Conservation (phyloP, 2,888 invertebrate species). For the Mesoligia furuncula region DNA sequence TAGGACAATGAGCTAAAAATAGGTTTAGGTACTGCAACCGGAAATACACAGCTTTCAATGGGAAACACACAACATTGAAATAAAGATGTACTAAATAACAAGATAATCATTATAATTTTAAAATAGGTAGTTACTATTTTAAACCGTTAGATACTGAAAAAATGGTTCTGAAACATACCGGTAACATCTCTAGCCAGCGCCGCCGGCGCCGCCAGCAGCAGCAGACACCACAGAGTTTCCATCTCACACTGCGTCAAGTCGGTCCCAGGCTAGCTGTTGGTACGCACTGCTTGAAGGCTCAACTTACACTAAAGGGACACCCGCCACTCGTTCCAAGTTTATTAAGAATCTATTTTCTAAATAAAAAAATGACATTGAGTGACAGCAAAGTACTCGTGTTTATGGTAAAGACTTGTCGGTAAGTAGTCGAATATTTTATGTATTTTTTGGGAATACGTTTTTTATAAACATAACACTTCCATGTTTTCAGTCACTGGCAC, state of each 20-base stretch:
- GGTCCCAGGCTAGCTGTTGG: not conserved
- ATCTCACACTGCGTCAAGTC: constrained; percentile 23
- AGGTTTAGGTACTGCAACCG: not conserved
- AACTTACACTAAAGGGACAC: constrained; percentile 9
- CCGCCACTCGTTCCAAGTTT: not conserved
- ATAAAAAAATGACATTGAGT: not conserved
- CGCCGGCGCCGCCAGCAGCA: constrained; percentile 30
- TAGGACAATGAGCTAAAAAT: not conserved
- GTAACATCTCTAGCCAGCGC: constrained; percentile 48
- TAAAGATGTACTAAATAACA: not conserved
- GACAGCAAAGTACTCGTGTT: not conserved
- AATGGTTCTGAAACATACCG: constrained; percentile 41
- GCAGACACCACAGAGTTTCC: constrained; percentile 39
- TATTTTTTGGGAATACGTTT: not conserved
- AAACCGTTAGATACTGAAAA: not conserved
- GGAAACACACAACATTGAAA: not conserved
- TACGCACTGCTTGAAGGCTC: constrained; percentile 14
- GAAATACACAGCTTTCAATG: not conserved
- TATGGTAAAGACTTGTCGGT: not conserved
- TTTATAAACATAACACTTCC: not conserved
- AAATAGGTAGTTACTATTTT: too few species aligned
- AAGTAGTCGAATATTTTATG: too few species aligned
- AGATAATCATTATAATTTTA: not conserved
- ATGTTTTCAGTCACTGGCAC: constrained; percentile 15
- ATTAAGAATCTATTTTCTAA: not conserved